Conservation (phyloP, 2,113 vertebrate species). For the Misgurnus mizolepis region DNA sequence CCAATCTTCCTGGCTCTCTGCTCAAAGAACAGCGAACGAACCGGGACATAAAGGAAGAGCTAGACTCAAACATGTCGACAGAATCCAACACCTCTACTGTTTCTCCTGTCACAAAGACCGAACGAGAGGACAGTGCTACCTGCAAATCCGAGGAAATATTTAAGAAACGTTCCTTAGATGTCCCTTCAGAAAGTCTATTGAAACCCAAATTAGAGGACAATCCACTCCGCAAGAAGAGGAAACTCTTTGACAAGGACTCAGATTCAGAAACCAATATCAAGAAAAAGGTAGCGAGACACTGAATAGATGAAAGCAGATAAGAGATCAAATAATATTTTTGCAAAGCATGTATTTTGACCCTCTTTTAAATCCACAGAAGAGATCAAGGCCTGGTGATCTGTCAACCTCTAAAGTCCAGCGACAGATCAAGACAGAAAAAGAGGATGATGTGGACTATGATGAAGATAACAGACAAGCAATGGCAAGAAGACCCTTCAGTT, state of each 20-base stretch:
- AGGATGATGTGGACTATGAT: conserved; percentile 68
- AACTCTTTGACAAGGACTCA: conserved; percentile 86
- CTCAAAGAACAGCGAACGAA: conserved; percentile 89
- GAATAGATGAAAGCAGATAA: conserved; percentile 5
- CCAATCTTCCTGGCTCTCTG: conserved; percentile 92
- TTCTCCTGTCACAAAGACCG: conserved; percentile 71
- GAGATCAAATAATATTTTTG: conserved; percentile 19
- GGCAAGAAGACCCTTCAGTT: not conserved
- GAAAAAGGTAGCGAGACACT: conserved; percentile 78
- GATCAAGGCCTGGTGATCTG: conserved; percentile 80
- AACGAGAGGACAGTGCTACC: conserved; percentile 81
- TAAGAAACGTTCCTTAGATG: conserved; percentile 75
- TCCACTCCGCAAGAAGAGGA: conserved; percentile 88
- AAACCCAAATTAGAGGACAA: conserved; percentile 85
- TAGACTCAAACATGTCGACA: conserved; percentile 64
- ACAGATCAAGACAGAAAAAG: conserved; percentile 86
- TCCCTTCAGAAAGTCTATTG: conserved; percentile 74
- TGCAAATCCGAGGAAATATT: conserved; percentile 80
- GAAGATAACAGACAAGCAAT: not conserved
- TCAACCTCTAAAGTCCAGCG: conserved; percentile 77
- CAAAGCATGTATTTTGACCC: conserved; percentile 39
- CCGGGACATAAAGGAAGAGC: conserved; percentile 86
- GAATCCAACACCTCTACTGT: conserved; percentile 55
- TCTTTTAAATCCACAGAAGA: conserved; percentile 71
- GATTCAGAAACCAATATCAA: conserved; percentile 85